Percentiles rank a stretch among this genome's conserved stretches.
These are phyloP conservation scores for Anthoscopus minutus DNA, from an alignment of 2,113 vertebrate genomes.

Conservation along the genomic window DNA sequence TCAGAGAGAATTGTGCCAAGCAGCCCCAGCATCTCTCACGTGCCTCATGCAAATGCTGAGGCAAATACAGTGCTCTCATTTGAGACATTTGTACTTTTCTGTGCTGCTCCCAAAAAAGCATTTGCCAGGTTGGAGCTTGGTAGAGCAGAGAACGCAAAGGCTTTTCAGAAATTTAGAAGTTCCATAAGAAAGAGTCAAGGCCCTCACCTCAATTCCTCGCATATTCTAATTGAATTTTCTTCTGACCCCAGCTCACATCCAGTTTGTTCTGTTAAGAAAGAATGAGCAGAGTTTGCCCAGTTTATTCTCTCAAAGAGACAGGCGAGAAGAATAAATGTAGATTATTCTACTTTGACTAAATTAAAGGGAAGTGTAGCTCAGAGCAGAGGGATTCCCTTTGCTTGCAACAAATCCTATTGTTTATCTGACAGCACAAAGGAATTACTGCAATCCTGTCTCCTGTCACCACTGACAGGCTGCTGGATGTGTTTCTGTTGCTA, in stretches of 20 bases:
- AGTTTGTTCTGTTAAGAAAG: background rate
- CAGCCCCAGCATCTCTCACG: rapidly evolving
- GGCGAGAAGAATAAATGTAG: background rate
- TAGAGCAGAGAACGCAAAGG: background rate
- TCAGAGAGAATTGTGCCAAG: background rate
- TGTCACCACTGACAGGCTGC: background rate
- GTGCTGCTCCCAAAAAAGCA: background rate
- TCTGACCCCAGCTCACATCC: background rate
- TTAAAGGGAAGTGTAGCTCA: background rate
- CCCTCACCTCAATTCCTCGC: background rate
- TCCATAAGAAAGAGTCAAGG: background rate
- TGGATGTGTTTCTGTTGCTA: background rate
- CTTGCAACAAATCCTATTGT: no score
- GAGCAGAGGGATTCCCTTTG: background rate
- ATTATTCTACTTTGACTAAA: background rate
- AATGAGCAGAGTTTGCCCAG: background rate
- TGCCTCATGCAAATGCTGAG: background rate
- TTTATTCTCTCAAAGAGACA: background rate
- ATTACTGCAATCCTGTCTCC: background rate
- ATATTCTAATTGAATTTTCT: background rate
- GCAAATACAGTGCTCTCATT: background rate
- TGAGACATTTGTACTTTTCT: background rate
- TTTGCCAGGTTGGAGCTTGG: background rate
- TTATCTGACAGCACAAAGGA: background rate
- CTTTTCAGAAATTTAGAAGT: background rate